phyloP scores from a whole-genome alignment of 2,113 vertebrate species.

The Caloenas nicobarica region DNA sequence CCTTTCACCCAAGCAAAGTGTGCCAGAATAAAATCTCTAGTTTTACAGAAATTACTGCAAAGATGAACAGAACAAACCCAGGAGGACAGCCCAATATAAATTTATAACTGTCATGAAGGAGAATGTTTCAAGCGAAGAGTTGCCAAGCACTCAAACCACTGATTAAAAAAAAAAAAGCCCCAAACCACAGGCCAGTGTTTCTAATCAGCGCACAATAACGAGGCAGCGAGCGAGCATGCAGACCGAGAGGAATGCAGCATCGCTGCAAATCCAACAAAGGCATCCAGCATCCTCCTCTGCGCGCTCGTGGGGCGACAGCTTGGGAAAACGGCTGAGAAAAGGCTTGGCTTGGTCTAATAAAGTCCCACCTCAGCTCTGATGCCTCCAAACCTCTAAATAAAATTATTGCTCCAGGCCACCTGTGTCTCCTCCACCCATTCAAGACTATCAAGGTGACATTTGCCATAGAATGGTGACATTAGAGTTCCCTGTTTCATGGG shows the following conservation, averaged over 20 bases:
- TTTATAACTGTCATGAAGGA: neutral
- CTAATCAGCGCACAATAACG: neutral
- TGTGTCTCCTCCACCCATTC: neutral
- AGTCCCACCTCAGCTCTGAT: neutral
- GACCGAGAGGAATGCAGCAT: conserved; percentile 11
- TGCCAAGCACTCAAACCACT: neutral
- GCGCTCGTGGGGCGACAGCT: neutral
- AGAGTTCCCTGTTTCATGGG: neutral
- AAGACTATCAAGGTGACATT: neutral
- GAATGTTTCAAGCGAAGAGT: neutral
- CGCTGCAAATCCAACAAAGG: neutral
- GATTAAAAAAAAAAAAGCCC: neutral
- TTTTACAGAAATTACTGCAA: neutral
- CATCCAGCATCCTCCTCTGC: neutral
- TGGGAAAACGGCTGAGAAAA: neutral
- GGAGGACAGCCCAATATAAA: neutral
- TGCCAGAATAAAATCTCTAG: neutral
- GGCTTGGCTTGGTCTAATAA: neutral
- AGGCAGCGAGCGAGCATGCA: neutral
- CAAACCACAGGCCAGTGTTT: conserved; percentile 21
- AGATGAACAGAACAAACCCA: neutral
- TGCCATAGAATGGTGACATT: neutral
- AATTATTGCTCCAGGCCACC: neutral
- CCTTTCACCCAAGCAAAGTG: neutral
- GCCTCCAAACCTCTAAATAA: neutral